A percentile compares a stretch with the other conserved stretches of the same genome.
These are phyloP conservation scores for Mamestra brassicae DNA, from an alignment of 2,888 invertebrate genomes.

Conservation along the genomic window DNA sequence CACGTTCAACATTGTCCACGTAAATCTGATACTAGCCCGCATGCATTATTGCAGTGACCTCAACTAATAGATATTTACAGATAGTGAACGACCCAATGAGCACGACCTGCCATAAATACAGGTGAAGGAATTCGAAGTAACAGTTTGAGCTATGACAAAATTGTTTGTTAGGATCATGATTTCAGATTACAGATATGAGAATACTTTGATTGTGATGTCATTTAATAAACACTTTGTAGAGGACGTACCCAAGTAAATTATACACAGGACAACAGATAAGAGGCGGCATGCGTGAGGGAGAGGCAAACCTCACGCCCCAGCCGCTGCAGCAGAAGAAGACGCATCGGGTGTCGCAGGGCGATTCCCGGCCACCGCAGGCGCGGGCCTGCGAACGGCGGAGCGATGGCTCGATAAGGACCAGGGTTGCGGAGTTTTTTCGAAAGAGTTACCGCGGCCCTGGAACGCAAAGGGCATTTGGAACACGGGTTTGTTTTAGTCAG, in stretches of 20 bases:
- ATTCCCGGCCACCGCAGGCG: too few species aligned
- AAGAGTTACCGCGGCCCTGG: too few species aligned
- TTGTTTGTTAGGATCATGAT: conserved; percentile 41
- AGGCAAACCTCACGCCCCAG: too few species aligned
- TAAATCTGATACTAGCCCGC: conserved; percentile 6
- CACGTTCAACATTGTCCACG: conserved; percentile 7
- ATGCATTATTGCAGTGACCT: conserved; percentile 54
- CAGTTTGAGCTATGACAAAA: conserved; percentile 36
- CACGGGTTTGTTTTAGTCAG: too few species aligned
- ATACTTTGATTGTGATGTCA: conserved; percentile 53
- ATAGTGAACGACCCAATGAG: conserved; percentile 32
- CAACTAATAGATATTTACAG: conserved; percentile 62
- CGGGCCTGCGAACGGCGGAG: too few species aligned
- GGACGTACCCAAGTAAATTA: not conserved
- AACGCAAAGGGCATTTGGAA: too few species aligned
- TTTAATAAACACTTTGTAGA: not conserved
- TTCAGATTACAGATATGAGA: conserved; percentile 54
- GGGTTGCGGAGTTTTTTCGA: too few species aligned
- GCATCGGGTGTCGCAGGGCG: too few species aligned
- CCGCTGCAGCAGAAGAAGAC: too few species aligned
- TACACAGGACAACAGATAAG: too few species aligned
- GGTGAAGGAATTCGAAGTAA: conserved; percentile 39
- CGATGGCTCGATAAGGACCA: too few species aligned
- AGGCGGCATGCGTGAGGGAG: too few species aligned
- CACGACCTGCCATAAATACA: conserved; percentile 54